These are phyloP conservation scores for Triplophysa tibetana DNA, from an alignment of 2,113 vertebrate species.

Conservation along the genomic window DNA sequence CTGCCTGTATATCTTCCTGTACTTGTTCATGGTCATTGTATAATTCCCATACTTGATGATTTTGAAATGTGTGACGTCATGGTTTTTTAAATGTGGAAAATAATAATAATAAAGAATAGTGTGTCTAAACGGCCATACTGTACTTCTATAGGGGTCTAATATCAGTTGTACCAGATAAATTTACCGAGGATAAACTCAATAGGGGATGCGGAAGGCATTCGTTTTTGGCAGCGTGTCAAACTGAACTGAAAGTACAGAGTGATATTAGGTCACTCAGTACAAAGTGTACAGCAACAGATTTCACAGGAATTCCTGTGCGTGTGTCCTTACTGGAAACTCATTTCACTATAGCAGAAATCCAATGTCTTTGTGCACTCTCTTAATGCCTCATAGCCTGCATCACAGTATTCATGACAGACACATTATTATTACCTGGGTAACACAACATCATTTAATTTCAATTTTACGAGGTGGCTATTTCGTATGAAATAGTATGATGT, in stretches of 20 bases:
- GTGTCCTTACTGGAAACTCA: neutral
- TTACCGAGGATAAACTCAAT: neutral
- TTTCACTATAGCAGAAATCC: neutral
- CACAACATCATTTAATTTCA: no score
- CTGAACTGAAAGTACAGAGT: slow-evolving; percentile 54
- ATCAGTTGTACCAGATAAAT: neutral
- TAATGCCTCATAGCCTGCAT: no score
- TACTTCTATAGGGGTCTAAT: neutral
- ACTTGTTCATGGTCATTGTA: neutral
- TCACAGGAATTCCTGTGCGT: neutral
- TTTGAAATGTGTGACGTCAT: no score
- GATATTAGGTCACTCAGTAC: slow-evolving; percentile 45
- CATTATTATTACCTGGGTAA: no score
- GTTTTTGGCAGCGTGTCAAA: neutral
- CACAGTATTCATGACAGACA: no score
- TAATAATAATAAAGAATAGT: no score
- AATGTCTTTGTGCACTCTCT: no score
- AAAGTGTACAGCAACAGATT: neutral
- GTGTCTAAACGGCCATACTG: no score
- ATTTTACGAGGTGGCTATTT: no score
- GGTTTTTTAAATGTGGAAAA: no score
- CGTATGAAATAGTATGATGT: no score
- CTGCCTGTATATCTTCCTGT: no score
- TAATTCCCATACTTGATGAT: neutral
- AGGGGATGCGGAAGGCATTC: neutral